Conservation (phyloP, 2,113 vertebrate species). For the Cheilinus undulatus region DNA sequence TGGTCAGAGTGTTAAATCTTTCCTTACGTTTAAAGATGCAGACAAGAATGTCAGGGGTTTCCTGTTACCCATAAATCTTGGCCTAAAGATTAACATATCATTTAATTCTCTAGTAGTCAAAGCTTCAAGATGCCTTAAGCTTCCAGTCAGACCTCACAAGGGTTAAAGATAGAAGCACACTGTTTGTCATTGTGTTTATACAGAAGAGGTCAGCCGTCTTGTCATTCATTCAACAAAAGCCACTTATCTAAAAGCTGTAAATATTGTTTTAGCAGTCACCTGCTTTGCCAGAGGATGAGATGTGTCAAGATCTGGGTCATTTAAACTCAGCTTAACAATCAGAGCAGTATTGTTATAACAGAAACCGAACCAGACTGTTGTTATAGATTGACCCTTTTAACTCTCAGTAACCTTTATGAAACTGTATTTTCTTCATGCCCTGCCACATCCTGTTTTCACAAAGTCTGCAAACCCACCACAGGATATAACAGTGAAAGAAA, state of each 20-base stretch:
- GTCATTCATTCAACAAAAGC: background rate
- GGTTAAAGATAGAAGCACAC: too few species aligned
- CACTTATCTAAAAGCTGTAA: background rate
- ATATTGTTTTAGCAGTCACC: too few species aligned
- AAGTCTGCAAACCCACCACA: background rate
- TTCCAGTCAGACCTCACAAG: background rate
- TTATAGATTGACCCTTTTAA: background rate
- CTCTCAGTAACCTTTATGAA: background rate
- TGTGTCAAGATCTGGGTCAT: background rate
- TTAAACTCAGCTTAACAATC: background rate
- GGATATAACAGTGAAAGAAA: background rate
- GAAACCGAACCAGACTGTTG: background rate
- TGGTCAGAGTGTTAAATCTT: too few species aligned
- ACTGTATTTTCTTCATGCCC: background rate
- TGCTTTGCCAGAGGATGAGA: background rate
- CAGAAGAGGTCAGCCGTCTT: too few species aligned
- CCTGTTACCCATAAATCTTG: too few species aligned
- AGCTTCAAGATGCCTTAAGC: too few species aligned
- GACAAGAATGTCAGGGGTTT: too few species aligned
- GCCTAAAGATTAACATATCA: too few species aligned
- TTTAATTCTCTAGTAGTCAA: too few species aligned
- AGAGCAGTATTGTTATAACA: too few species aligned
- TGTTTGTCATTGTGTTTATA: too few species aligned
- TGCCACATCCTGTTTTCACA: conserved; percentile 26
- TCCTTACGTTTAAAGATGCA: too few species aligned